These are phyloP conservation scores for Prietella phreatophila DNA, from an alignment of 2,113 vertebrate species.

Conservation along the genomic window DNA sequence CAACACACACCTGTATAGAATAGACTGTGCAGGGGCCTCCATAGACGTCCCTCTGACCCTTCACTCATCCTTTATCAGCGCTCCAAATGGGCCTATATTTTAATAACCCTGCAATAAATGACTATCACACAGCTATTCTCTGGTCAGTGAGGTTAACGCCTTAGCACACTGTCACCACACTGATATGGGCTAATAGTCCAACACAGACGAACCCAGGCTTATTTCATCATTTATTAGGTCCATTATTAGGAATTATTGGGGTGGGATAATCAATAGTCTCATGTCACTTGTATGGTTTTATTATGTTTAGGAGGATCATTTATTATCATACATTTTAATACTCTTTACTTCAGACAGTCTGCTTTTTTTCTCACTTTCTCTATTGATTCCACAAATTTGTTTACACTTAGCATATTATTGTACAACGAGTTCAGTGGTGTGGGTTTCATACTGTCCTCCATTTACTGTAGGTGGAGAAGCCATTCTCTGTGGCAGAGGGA, in stretches of 20 bases:
- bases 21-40: conserved; percentile 36
- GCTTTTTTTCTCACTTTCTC: conserved; percentile 46
- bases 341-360: conserved; percentile 14
- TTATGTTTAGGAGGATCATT: neutral
- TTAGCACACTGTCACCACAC: conserved; percentile 28
- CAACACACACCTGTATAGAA: conserved; percentile 48
- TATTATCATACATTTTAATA: neutral
- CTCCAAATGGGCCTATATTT: conserved; percentile 44
- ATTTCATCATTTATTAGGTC: conserved; percentile 29
- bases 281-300: conserved; percentile 4
- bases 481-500: conserved; percentile 13
- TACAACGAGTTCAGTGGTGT: conserved; percentile 17
- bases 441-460: conserved; percentile 40
- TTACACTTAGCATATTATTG: conserved; percentile 46
- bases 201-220: neutral
- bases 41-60: conserved; percentile 44
- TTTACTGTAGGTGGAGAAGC: conserved; percentile 47
- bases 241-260: neutral
- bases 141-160: conserved; percentile 47
- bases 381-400: conserved; percentile 40
- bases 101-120: conserved; percentile 58
- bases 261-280: too few species aligned
- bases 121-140: conserved; percentile 47
- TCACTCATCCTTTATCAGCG: conserved; percentile 49
- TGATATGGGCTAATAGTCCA: conserved; percentile 33